Evolutionary conservation across 1,140 invertebrate genomes (phyloP).

Genomic region (Drosophila santomea): DNA sequence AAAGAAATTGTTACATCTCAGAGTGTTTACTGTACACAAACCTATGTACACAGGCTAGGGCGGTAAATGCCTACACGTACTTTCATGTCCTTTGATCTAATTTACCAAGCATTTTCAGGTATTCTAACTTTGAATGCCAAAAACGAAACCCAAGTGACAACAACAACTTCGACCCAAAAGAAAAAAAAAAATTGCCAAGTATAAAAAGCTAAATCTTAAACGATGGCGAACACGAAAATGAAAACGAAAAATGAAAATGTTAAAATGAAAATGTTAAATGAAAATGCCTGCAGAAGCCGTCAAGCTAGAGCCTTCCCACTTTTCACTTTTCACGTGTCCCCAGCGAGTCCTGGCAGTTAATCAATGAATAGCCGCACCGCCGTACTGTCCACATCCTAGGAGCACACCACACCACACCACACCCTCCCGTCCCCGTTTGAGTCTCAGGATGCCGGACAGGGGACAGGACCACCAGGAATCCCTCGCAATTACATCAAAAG

Average conservation of each 20-base stretch:
- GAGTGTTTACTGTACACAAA: not conserved
- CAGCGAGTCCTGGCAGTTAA: slow-evolving; percentile 57
- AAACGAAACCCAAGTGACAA: slow-evolving; percentile 64
- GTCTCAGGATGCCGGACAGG: not conserved
- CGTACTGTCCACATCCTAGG: slow-evolving; percentile 10
- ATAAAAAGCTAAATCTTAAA: slow-evolving; percentile 6
- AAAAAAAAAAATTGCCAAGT: slow-evolving; percentile 5
- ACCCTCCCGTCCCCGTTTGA: not conserved
- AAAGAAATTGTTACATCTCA: too few relatives aligned
- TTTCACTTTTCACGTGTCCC: slow-evolving; percentile 11
- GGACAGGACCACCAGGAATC: not conserved
- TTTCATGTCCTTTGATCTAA: slow-evolving; percentile 73
- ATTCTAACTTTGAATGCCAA: slow-evolving; percentile 78
- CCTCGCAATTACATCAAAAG: slow-evolving; percentile 77
- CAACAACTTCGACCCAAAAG: slow-evolving; percentile 24
- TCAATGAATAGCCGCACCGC: slow-evolving; percentile 67
- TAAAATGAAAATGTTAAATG: slow-evolving; percentile 74
- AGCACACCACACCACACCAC: not conserved
- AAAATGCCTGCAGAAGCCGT: slow-evolving; percentile 43
- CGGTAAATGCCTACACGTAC: slow-evolving; percentile 70
- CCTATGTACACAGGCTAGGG: not conserved
- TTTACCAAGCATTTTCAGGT: slow-evolving; percentile 80
- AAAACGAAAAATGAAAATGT: slow-evolving; percentile 66
- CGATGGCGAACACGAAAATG: slow-evolving; percentile 30
- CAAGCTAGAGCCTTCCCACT: slow-evolving; percentile 3